Evolutionary conservation across 2,888 invertebrate genomes (phyloP), one percentile per base, ranked within the genome.

Genomic region (Syrphus vitripennis): DNA sequence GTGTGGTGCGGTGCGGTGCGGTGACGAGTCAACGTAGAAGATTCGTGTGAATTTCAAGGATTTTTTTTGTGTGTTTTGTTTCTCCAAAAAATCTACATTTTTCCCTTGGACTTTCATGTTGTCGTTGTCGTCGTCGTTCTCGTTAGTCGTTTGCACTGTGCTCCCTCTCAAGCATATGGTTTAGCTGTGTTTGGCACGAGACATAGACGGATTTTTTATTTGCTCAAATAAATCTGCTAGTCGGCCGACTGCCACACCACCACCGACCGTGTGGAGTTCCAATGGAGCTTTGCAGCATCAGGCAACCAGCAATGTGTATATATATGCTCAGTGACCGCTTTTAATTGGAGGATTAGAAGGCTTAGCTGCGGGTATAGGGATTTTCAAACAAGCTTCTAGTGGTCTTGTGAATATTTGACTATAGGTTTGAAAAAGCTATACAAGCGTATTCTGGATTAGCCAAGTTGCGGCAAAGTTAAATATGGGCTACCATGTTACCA

Each of bases 271-370:
- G n/a, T 19, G 59, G 50, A 59, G 24, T 34, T 16, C 40, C 26
- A 19, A 55, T 14, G 24, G 42, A 57, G 40, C 71, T 31, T 50
- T 21, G 3, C 16, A 29, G 5, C 29, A 2, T n/a, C n/a, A 31
- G 26, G 19, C 59, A 53, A 19, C 59, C 45, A 19, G 31, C 53
- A n/a, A 16, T 29, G 29, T 21, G 19, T 26, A 21, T 70, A 26
- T 24, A 12, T 42, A 40, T 77, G 72, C 48, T 50, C 24, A 48
- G 69, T 70, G 80, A 74, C 70, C 57, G 65, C 48, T 74, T 78
- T 86, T 86, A 82, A 86, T 86, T 86, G 72, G 82, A 74, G 77
- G 86, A 86, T 86, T 82, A 82, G 77, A 83, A 48, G 72, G 67
- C 69, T 78, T 63, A 77, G 77, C 34, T 67, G 67, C 48, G 69